Base-by-base conservation (phyloP, 2,888 invertebrate species). In the Fragum fragum region DNA sequence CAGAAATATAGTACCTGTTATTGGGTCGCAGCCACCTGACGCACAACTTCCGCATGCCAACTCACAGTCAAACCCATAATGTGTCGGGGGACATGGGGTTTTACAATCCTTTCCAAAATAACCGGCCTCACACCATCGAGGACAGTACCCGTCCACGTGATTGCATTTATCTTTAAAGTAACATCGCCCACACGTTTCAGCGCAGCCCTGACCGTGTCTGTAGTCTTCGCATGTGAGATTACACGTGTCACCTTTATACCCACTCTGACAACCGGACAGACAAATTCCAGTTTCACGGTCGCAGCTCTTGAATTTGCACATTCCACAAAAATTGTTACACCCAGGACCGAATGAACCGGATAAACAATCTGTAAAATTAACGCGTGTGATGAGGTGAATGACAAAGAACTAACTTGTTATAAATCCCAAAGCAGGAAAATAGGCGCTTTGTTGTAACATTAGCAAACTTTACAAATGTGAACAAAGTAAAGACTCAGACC, bases 81-180 rank as follows among this genome's bases (percentile, higher is more conserved):
- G 18, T 14, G n/a, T n/a, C 16, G 32, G 18, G 11, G 26, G 23
- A 68, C 74, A 74, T 26, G 52, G 21, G 2, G 47, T 18, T 28
- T 73, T 59, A 52, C 86, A 86, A 14, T 52, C 36, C 18, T 21
- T 9, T 39, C 81, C 86, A 11, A 32, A 39, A 53, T 77, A 79
- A 1, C 86, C 86, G 0, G 72, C 68, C 18, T 69, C 73, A 71
- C 86, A 86, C 9, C 83, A 79, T 1, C 66, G 36, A 11, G 53
- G 28, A 84, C 86, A 74, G 7, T 16, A 2, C 21, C 74, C 74
- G 0, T 53, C 39, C n/a, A 0, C 53, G 9, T 79, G 81, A 63
- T 83, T 36, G 76, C 86, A 86, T 2, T 61, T 14, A 2, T 68
- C 76, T 23, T 70, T 29, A 9, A 32, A 18, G 23, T 57, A 57